phyloP scores from a whole-genome alignment of 2,113 vertebrate genomes.

The Gadus macrocephalus region DNA sequence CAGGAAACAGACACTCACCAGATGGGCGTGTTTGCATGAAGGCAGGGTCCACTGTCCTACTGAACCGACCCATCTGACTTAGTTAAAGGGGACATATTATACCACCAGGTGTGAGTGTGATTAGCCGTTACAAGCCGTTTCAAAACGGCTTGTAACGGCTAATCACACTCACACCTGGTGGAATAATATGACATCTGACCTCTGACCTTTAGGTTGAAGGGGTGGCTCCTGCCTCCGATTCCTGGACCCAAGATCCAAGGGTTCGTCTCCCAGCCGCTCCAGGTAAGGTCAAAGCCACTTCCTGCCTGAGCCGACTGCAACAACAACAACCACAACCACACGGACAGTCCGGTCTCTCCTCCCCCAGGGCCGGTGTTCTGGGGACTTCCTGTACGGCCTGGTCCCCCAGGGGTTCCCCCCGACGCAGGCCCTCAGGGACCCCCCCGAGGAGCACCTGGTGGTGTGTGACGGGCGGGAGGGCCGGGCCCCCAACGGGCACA shows the following conservation, averaged over 20 bases:
- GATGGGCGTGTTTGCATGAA: too few species aligned
- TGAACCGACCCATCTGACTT: too few species aligned
- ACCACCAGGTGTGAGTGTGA: too few species aligned
- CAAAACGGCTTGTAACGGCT: too few species aligned
- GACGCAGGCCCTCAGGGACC: constrained; percentile 70
- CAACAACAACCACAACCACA: not conserved
- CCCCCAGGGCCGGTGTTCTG: constrained; percentile 75
- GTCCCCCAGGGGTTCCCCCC: constrained; percentile 78
- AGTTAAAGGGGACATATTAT: too few species aligned
- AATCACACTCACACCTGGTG: too few species aligned
- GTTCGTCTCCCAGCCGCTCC: constrained; percentile 79
- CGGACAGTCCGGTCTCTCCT: not conserved
- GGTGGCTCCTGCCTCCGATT: constrained; percentile 84
- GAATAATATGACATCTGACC: too few species aligned
- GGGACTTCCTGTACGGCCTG: constrained; percentile 77
- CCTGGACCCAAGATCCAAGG: constrained; percentile 91
- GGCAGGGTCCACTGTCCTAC: too few species aligned
- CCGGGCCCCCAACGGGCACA: constrained; percentile 51
- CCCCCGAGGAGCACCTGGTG: constrained; percentile 79
- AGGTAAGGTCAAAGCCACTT: constrained; percentile 67
- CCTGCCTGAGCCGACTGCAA: not conserved
- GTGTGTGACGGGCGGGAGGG: constrained; percentile 75
- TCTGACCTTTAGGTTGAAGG: constrained; percentile 72
- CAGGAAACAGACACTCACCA: too few species aligned
- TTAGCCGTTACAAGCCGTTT: too few species aligned